Percentiles rank a stretch among this genome's conserved stretches.
Evolutionary conservation across 2,113 vertebrate species (phyloP).

Genomic region (Saguinus midas): DNA sequence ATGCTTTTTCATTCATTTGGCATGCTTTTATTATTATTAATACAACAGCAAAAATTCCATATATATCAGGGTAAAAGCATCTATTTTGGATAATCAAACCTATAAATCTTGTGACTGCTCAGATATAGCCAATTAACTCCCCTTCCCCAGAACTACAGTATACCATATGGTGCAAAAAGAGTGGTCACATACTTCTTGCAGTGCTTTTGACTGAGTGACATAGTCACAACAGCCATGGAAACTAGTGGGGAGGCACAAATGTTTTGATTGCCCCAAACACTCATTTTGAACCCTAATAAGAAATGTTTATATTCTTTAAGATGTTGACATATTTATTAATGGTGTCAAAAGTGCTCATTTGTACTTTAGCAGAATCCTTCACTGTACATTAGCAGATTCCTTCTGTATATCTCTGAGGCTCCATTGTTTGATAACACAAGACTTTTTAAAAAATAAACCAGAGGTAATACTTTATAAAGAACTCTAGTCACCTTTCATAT

Average conservation of each 20-base stretch:
- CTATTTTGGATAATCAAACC: conserved; percentile 70
- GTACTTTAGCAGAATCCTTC: not conserved
- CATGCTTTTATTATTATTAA: conserved; percentile 75
- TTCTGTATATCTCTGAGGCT: not conserved
- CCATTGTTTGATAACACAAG: not conserved
- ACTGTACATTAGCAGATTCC: not conserved
- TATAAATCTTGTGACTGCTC: conserved; percentile 75
- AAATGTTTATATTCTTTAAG: conserved; percentile 28
- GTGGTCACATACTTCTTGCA: not conserved
- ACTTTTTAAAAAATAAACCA: not conserved
- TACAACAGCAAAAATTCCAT: conserved; percentile 15
- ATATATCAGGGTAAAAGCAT: conserved; percentile 63
- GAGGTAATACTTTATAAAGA: conserved; percentile 29
- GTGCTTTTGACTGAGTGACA: not conserved
- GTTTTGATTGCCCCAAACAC: conserved; percentile 34
- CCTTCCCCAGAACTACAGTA: conserved; percentile 39
- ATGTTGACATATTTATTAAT: conserved; percentile 57
- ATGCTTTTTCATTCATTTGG: conserved; percentile 61
- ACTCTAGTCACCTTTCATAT: not conserved
- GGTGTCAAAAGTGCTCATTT: not conserved
- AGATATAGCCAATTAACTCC: conserved; percentile 76
- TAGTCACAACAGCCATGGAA: not conserved
- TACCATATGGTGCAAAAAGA: conserved; percentile 53
- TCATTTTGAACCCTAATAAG: conserved; percentile 64
- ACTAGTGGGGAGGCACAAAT: not conserved